phyloP scores from a whole-genome alignment of 2,888 invertebrate genomes.

The Cerastoderma edule region DNA sequence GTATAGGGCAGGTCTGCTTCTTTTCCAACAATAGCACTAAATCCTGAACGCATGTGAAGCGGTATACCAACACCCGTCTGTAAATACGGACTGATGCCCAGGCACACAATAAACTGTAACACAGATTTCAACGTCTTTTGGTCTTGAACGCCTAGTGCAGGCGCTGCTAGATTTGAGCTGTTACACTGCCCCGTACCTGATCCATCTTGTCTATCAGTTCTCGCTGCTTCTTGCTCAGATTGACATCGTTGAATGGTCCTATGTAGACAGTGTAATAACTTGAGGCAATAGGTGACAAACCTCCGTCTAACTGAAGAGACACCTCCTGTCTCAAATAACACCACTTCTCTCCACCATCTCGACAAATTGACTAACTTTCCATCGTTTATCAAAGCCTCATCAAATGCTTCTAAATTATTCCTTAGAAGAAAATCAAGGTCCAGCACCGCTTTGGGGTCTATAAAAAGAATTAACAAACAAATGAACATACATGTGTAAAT shows the following conservation, averaged over 20 bases:
- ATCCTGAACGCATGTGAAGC: conserved; percentile 84
- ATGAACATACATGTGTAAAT: no score
- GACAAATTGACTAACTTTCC: neutral
- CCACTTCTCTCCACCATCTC: conserved; percentile 34
- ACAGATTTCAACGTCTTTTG: conserved; percentile 87
- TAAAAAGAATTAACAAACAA: no score
- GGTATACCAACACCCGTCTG: conserved; percentile 88
- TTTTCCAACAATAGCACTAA: conserved; percentile 57
- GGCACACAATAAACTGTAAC: conserved; percentile 87
- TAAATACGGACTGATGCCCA: conserved; percentile 89
- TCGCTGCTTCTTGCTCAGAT: no score
- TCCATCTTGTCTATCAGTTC: conserved; percentile 5
- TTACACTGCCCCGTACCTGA: conserved; percentile 51
- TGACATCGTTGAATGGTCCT: conserved; percentile 42
- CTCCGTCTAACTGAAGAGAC: conserved; percentile 55
- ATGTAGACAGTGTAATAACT: conserved; percentile 60
- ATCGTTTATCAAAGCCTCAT: conserved; percentile 37
- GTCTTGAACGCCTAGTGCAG: conserved; percentile 88
- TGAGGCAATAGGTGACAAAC: conserved; percentile 62
- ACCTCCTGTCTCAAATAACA: conserved; percentile 1
- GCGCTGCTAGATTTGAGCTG: conserved; percentile 69
- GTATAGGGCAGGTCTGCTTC: conserved; percentile 26
- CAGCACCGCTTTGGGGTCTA: neutral
- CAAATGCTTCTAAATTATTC: conserved; percentile 26
- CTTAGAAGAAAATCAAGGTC: conserved; percentile 43